Base-by-base conservation (phyloP, 2,113 vertebrate genomes). In the Pampusana beccarii region DNA sequence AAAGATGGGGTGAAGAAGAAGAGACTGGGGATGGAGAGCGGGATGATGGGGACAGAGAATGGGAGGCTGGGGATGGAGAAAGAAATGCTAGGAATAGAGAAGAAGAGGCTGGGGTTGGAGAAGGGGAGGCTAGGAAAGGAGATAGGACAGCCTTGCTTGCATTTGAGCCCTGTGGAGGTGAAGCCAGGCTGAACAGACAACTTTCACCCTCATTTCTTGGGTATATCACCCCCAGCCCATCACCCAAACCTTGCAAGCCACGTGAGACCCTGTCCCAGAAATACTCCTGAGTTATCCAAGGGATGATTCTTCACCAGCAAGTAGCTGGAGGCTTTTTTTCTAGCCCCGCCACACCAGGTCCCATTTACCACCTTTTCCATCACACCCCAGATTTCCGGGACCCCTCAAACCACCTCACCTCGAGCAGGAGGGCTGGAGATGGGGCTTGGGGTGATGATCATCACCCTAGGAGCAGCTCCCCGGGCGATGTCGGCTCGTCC, bases 361-460 rank as follows among this genome's bases (percentile, higher is more conserved):
- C 48, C 60, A 4, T 28, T 17, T 13, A 1, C 29, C 18, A 1
- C 40, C 42, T 16, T 36, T 17, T n/a, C 40, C 67, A 12, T 53
- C 34, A 1, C 62, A 13, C 17, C 70, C 66, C 74, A 29, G 8
- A 11, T 4, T 48, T 9, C 19, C 1, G 0, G 51, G 3, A 70
- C 23, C 44, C 66, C 48, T 29, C 23, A 6, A 4, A 5, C 8
- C 17, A 6, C 42, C 28, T 24, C 38, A 16, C 5, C 36, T 40
- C 54, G 1, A 2, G 13, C 60, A 11, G 9, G 6, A 61, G 50
- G 72, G 31, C 36, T 25, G 84, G 25, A 4, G 1, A 0, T 0
- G 38, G 64, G 66, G 5, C 8, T 3, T 0, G 5, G 54, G 69
- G 40, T 9, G 24, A 24, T 11, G 54, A n/a, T 13, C 6, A 5